phyloP scores from a whole-genome alignment of 2,113 vertebrate genomes.

The Indicator maculatus region DNA sequence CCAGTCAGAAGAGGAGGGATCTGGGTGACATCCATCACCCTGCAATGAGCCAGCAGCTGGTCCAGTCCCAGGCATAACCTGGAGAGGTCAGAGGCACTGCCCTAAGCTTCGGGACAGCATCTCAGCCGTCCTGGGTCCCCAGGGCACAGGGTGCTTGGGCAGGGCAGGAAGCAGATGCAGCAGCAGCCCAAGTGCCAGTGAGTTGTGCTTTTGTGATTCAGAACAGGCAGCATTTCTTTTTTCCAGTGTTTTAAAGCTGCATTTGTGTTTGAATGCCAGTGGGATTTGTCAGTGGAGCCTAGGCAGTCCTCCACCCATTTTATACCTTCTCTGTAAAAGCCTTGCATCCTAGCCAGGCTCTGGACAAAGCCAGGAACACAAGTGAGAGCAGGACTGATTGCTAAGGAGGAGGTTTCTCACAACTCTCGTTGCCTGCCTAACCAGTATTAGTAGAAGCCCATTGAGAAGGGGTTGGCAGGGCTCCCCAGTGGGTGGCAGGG shows the following conservation, averaged over 20 bases:
- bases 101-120: neutral
- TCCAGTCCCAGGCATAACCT: neutral
- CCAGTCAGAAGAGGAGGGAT: neutral
- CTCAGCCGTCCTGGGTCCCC: neutral
- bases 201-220: conserved; percentile 39
- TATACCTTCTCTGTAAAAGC: neutral
- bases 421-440: neutral
- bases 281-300: conserved; percentile 16
- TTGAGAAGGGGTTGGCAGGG: neutral
- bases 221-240: conserved; percentile 40
- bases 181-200: neutral
- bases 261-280: conserved; percentile 61
- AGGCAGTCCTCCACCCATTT: conserved; percentile 17
- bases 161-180: neutral
- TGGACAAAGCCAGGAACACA: conserved; percentile 13
- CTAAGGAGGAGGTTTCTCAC: conserved; percentile 1
- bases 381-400: neutral
- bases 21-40: neutral
- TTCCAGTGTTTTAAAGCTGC: conserved; percentile 27
- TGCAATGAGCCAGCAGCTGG: rapidly evolving
- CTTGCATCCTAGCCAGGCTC: neutral
- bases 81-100: neutral
- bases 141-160: neutral
- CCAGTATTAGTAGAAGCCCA: neutral
- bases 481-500: neutral